Base-by-base conservation (phyloP, 1,140 invertebrate genomes). In the Rhopalosiphum maidis region DNA sequence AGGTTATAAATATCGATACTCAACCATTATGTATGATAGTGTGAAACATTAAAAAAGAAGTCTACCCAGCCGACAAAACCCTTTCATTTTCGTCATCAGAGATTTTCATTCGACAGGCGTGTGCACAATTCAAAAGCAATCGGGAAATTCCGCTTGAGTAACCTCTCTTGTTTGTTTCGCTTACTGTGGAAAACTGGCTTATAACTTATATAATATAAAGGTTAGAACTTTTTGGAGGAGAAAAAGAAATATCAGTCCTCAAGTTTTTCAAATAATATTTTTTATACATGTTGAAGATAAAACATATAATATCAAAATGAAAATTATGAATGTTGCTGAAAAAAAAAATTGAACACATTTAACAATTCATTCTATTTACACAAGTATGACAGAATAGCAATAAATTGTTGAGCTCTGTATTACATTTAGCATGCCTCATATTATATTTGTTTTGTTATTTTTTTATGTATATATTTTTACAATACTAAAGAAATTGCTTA, bases 71-170 rank as follows among this genome's bases (percentile, higher is more conserved):
- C 37, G 18, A 91, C 22, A 37, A 77, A 91, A 91, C 82, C 43
- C 43, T 91, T 82, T 91, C n/a, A 48, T 91, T 91, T 91, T 83
- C 90, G 37, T 35, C 37, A 43, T 82, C 55, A 21, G n/a, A 51
- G 43, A 51, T 35, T n/a, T 35, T n/a, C 35, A 25, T 90, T 68
- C 68, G 54, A 55, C 54, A 37, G 43, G 35, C 89, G 89, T 35
- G 55, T 35, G 68, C 77, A 54, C n/a, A 92, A 92, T 92, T 92
- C 68, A 82, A 92, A 92, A 83, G 68, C 91, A 92, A 92, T 92
- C 91, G 68, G 22, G n/a, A 92, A 51, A 92, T 82, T 92, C 43
- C 77, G 46, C 91, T 51, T 48, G 60, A 92, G 46, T 51, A 83
- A 92, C 91, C 41, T 37, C 91, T 92, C 91, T 54, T 48, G 68